Percentiles rank a stretch among this genome's conserved stretches.
These are phyloP conservation scores for Podilymbus podiceps DNA, from an alignment of 2,113 vertebrate genomes.

Conservation along the genomic window DNA sequence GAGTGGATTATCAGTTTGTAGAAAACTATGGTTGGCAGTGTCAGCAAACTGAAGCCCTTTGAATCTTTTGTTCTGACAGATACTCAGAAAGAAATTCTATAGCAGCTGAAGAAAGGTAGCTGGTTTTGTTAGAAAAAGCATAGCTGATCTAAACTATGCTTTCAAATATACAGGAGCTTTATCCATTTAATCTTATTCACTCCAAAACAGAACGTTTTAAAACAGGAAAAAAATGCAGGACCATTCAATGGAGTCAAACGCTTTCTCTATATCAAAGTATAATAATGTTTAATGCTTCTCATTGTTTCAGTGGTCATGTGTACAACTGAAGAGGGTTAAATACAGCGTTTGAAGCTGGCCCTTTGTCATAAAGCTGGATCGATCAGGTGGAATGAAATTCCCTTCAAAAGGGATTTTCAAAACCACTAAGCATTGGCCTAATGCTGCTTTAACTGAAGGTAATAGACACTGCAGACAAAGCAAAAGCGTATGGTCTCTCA, in stretches of 20 bases:
- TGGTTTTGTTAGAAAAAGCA: neutral
- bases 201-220: neutral
- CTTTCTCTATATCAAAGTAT: neutral
- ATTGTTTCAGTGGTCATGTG: neutral
- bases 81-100: neutral
- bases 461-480: neutral
- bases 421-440: neutral
- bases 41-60: neutral
- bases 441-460: neutral
- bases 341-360: neutral
- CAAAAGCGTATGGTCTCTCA: neutral
- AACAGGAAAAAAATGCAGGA: neutral
- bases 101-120: neutral
- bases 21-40: neutral
- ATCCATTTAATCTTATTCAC: neutral
- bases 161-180: neutral
- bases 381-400: neutral
- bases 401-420: slow-evolving; percentile 8
- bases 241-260: neutral
- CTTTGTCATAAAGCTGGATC: neutral
- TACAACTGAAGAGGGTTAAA: neutral
- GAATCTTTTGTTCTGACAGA: neutral
- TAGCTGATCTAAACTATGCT: neutral
- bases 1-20: neutral
- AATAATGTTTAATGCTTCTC: neutral